Evolutionary conservation across 2,797 vertebrate species (phyloP).

Genomic region (Aviceda cuculoides): DNA sequence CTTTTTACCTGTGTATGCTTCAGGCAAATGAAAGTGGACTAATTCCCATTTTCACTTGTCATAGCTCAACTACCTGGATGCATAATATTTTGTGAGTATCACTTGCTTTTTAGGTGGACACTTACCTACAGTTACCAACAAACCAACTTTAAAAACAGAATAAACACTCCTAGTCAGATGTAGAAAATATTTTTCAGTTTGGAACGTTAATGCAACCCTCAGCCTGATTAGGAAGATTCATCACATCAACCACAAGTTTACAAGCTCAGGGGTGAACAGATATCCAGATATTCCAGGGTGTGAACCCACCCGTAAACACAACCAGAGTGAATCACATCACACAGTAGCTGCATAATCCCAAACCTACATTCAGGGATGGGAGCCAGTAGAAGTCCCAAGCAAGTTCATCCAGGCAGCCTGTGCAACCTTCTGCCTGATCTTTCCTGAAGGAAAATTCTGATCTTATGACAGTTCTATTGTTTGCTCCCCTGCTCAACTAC

Average conservation of each 20-base stretch:
- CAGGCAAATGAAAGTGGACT: not conserved
- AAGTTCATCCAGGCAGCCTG: not conserved
- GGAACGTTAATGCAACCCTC: not conserved
- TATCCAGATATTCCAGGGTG: not conserved
- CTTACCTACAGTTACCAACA: not conserved
- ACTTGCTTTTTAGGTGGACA: not conserved
- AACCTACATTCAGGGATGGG: not conserved
- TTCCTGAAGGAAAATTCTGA: not conserved
- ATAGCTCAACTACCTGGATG: not conserved
- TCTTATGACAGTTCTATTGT: not conserved
- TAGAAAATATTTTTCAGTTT: not conserved
- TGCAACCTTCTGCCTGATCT: not conserved
- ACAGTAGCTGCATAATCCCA: not conserved
- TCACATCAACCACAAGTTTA: not conserved
- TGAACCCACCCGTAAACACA: not conserved
- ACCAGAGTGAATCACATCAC: fast-evolving
- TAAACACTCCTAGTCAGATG: not conserved
- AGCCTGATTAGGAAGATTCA: not conserved
- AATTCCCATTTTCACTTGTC: not conserved
- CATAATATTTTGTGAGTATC: not conserved
- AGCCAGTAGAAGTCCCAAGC: not conserved
- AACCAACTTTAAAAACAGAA: not conserved
- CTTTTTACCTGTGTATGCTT: not conserved
- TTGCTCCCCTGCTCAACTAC: not conserved
- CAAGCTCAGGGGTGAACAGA: not conserved